A percentile compares a stretch with the other conserved stretches of the same genome.
These are phyloP conservation scores for Buceros bicornis DNA, from an alignment of 2,797 vertebrate genomes.

Conservation along the genomic window DNA sequence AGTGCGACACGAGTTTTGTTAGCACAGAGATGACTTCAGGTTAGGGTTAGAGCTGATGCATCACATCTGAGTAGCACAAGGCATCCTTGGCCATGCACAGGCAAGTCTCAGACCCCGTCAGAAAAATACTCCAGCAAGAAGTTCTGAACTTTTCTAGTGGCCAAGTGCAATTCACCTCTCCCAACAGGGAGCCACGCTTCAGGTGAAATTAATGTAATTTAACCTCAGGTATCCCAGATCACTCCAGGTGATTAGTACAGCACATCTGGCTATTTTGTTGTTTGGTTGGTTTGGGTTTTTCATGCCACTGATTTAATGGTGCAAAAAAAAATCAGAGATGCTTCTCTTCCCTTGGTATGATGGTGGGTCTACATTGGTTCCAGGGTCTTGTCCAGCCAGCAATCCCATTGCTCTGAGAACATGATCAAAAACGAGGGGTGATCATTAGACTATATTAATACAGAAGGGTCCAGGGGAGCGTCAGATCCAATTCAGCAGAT, in stretches of 20 bases:
- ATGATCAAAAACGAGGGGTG: slow-evolving; percentile 12
- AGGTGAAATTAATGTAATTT: not conserved
- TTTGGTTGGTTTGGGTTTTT: not conserved
- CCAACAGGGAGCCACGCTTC: not conserved
- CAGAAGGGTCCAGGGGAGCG: slow-evolving; percentile 22
- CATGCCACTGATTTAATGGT: not conserved
- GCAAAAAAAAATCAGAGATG: slow-evolving; percentile 60
- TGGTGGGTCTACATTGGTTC: not conserved
- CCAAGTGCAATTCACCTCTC: not conserved
- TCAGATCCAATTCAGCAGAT: slow-evolving; percentile 54
- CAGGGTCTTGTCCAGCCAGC: slow-evolving; percentile 17
- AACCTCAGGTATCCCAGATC: not conserved
- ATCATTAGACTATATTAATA: not conserved
- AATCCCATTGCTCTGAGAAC: slow-evolving; percentile 40
- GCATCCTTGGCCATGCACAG: not conserved
- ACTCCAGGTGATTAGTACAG: not conserved
- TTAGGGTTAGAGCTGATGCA: not conserved
- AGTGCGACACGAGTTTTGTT: not conserved
- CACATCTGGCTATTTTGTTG: not conserved
- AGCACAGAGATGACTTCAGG: not conserved
- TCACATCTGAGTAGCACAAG: not conserved
- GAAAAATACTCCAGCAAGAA: not conserved
- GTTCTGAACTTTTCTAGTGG: not conserved
- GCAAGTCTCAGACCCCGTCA: not conserved
- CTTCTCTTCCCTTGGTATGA: not conserved